Conservation (phyloP, 1,140 invertebrate genomes). For the Diplogasteroides magnus region DNA sequence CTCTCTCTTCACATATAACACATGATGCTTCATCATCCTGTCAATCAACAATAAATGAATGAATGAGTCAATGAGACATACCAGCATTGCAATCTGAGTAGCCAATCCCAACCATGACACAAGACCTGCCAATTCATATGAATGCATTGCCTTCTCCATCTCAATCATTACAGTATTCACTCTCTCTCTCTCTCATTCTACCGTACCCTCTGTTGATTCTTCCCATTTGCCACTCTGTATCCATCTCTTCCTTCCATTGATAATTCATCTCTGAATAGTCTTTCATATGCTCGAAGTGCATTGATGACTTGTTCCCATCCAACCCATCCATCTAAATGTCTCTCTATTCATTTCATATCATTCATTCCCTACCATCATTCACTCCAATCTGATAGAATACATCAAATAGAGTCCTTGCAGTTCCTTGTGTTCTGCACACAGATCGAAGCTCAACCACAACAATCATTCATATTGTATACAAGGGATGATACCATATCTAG, state of each 20-base stretch:
- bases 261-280: neutral
- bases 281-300: neutral
- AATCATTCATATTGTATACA: neutral
- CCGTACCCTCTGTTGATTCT: no score
- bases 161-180: neutral
- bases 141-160: neutral
- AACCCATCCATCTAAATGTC: neutral
- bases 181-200: neutral
- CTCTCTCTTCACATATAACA: neutral
- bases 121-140: neutral
- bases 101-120: neutral
- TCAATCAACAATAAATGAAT: neutral
- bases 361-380: neutral
- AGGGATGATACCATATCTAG: neutral
- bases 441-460: neutral
- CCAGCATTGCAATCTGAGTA: neutral
- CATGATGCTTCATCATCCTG: neutral
- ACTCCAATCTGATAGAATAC: neutral
- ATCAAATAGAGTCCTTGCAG: neutral
- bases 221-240: no score
- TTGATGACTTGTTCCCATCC: neutral
- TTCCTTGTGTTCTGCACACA: neutral
- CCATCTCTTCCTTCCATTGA: neutral
- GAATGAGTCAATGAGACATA: no score
- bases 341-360: no score